These are phyloP conservation scores for Zapornia atra DNA, from an alignment of 2,113 vertebrate species.

Conservation along the genomic window DNA sequence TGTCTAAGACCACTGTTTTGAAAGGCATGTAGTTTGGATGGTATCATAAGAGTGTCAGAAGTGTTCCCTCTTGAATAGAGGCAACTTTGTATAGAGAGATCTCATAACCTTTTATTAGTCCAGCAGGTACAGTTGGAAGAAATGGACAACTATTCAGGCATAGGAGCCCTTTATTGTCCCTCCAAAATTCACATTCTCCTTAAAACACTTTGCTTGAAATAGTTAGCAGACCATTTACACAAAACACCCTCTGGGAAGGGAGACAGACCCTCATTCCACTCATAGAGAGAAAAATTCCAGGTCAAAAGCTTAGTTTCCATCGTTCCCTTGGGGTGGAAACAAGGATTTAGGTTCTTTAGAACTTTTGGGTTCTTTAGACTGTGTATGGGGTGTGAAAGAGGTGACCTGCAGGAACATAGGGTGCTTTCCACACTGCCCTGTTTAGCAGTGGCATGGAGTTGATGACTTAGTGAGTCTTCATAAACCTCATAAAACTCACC, in stretches of 20 bases:
- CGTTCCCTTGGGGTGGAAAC: neutral
- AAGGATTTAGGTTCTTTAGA: neutral
- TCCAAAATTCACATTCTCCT: slow-evolving; percentile 36
- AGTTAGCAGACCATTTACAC: neutral
- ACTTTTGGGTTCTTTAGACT: neutral
- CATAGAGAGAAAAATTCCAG: neutral
- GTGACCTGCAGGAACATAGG: rapidly evolving
- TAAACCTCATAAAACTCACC: neutral
- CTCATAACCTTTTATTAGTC: slow-evolving; percentile 43
- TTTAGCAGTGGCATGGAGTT: neutral
- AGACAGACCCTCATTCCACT: neutral
- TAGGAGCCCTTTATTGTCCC: neutral
- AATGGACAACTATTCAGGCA: neutral
- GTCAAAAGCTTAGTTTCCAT: neutral
- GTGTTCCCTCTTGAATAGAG: slow-evolving; percentile 1
- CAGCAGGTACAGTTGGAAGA: neutral
- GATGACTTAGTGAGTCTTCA: rapidly evolving
- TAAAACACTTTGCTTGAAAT: neutral
- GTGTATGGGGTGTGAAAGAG: neutral
- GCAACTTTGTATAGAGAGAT: neutral
- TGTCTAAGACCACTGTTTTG: neutral
- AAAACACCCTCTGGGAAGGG: neutral
- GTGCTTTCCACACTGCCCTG: neutral
- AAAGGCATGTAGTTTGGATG: slow-evolving; percentile 22
- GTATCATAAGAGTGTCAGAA: neutral